Conservation (phyloP, 2,888 invertebrate genomes). For the Tipula lateralis region DNA sequence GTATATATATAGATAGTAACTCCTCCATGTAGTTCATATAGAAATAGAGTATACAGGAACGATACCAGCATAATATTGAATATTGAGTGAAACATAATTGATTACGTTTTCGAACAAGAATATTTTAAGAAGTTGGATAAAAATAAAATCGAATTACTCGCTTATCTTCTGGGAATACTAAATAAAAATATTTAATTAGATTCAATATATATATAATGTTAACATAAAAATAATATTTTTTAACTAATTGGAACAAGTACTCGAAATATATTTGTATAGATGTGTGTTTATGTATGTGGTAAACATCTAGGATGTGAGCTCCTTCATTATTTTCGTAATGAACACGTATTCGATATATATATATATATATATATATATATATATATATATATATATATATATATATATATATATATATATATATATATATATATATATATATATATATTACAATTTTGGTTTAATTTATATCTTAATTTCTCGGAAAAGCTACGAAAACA, state of each 20-base stretch:
- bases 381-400: too few species aligned
- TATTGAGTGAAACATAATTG: background rate
- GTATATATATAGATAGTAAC: too few species aligned
- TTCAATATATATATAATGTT: background rate
- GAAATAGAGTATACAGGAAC: too few species aligned
- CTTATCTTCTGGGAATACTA: background rate
- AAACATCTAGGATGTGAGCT: background rate
- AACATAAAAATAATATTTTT: background rate
- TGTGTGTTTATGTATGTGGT: background rate
- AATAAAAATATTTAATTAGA: background rate
- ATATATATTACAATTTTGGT: too few species aligned
- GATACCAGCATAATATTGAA: background rate
- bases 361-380: too few species aligned
- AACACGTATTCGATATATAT: background rate
- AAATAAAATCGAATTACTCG: background rate
- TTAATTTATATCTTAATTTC: too few species aligned
- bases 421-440: too few species aligned
- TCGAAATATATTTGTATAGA: background rate
- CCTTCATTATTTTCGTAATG: background rate
- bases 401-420: too few species aligned
- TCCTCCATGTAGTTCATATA: too few species aligned
- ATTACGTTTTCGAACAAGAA: background rate
- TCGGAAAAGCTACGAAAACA: too few species aligned
- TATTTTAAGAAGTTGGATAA: background rate
- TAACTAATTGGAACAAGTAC: background rate